phyloP scores from a whole-genome alignment of 2,797 vertebrate genomes.

The Sitta carolinensis region DNA sequence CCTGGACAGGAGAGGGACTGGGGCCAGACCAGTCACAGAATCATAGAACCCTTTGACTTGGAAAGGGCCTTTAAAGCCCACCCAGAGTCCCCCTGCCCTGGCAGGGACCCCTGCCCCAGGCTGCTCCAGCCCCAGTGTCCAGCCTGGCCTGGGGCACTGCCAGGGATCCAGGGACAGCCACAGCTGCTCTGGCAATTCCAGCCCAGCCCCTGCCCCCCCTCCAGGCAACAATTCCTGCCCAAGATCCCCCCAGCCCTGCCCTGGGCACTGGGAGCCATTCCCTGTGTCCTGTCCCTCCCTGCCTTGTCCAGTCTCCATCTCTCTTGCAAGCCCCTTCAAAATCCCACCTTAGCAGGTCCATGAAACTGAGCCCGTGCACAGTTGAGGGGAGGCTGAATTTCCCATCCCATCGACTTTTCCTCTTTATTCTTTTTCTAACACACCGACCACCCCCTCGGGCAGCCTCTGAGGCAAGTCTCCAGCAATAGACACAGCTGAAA shows the following conservation, averaged over 20 bases:
- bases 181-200: neutral
- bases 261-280: neutral
- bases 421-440: neutral
- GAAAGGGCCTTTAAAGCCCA: neutral
- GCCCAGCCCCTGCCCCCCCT: neutral
- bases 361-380: neutral
- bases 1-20: neutral
- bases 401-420: neutral
- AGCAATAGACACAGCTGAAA: rapidly evolving
- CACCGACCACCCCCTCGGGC: neutral
- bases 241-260: neutral
- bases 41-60: neutral
- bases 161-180: neutral
- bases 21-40: neutral
- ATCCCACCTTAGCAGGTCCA: neutral
- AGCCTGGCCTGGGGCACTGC: neutral
- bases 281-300: neutral
- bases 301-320: neutral
- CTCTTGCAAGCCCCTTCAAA: neutral
- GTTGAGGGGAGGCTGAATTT: neutral
- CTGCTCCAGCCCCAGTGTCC: neutral
- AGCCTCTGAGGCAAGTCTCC: too few species aligned
- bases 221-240: neutral
- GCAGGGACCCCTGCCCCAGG: neutral
- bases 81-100: neutral